These are phyloP conservation scores for Apoda limacodes DNA, from an alignment of 2,888 invertebrate genomes.

Conservation along the genomic window DNA sequence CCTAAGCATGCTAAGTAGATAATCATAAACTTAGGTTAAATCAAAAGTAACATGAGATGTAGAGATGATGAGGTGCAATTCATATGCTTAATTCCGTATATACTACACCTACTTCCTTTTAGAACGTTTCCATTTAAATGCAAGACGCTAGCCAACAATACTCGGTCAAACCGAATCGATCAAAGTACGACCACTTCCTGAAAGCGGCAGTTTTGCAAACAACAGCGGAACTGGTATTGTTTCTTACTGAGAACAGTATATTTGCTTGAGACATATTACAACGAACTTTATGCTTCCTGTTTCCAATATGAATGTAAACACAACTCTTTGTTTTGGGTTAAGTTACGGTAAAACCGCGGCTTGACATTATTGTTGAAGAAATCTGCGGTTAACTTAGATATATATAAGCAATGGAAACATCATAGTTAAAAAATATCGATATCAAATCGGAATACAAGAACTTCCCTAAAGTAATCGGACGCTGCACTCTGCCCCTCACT, in stretches of 20 bases:
- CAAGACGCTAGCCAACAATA: slow-evolving; percentile 12
- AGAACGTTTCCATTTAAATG: neutral
- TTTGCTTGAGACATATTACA: slow-evolving; percentile 51
- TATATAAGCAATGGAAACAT: slow-evolving; percentile 4
- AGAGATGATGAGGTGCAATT: too few relatives aligned
- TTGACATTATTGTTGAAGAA: too few relatives aligned
- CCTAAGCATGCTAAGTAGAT: too few relatives aligned
- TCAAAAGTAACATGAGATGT: too few relatives aligned
- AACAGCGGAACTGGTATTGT: slow-evolving; percentile 66
- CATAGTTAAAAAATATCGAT: slow-evolving; percentile 34
- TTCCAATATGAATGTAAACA: slow-evolving; percentile 63
- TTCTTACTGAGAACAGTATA: slow-evolving; percentile 54
- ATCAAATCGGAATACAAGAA: slow-evolving; percentile 23
- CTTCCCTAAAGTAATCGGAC: slow-evolving; percentile 59
- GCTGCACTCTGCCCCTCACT: slow-evolving; percentile 65
- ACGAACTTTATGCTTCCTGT: slow-evolving; percentile 61
- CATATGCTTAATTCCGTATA: too few relatives aligned
- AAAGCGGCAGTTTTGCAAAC: slow-evolving; percentile 59
- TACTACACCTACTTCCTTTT: too few relatives aligned
- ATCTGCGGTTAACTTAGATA: too few relatives aligned
- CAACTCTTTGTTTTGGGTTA: slow-evolving; percentile 41
- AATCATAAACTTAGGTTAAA: too few relatives aligned
- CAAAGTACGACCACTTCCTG: slow-evolving; percentile 50
- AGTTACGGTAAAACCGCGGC: too few relatives aligned
- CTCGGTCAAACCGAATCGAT: slow-evolving; percentile 24